Conservation (phyloP, 2,113 vertebrate species). For the Sula dactylatra region DNA sequence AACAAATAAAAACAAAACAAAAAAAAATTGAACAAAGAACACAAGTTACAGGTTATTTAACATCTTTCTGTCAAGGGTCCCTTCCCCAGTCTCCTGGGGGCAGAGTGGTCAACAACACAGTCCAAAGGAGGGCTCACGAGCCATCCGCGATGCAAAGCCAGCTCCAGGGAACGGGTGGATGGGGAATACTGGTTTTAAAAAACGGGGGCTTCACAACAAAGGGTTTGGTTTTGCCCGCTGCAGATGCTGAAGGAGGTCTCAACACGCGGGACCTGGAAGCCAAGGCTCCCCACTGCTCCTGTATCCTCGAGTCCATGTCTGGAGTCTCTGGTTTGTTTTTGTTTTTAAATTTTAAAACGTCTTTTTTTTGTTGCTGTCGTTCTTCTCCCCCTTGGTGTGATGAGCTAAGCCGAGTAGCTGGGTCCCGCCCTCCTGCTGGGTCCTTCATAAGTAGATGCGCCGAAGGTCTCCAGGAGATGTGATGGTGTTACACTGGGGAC, state of each 20-base stretch:
- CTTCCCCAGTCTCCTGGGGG: constrained; percentile 52
- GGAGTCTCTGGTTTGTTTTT: constrained; percentile 41
- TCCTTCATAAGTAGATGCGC: constrained; percentile 96
- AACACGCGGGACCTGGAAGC: constrained; percentile 13
- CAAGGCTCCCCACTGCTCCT: constrained; percentile 45
- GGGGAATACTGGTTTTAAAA: constrained; percentile 59
- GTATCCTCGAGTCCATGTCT: constrained; percentile 35
- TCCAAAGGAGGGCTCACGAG: constrained; percentile 39
- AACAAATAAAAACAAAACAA: constrained; percentile 41
- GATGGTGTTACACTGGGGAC: constrained; percentile 99
- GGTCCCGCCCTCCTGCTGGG: not conserved
- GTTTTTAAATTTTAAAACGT: constrained; percentile 36
- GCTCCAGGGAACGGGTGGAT: not conserved
- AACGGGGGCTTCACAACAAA: constrained; percentile 56
- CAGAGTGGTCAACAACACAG: constrained; percentile 32
- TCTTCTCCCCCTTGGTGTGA: constrained; percentile 46
- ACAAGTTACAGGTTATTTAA: constrained; percentile 66
- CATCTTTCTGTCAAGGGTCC: constrained; percentile 57
- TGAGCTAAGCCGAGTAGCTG: constrained; percentile 30
- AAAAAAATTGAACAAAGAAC: constrained; percentile 49
- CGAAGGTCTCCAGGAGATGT: constrained; percentile 96
- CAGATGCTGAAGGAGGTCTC: constrained; percentile 38
- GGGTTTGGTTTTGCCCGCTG: constrained; percentile 42
- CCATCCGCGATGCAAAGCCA: constrained; percentile 37
- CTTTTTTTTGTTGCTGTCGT: constrained; percentile 38